Evolutionary conservation across 2,797 vertebrate genomes (phyloP), one percentile per base, ranked within the genome.

Genomic region (Aldrovandia affinis): DNA sequence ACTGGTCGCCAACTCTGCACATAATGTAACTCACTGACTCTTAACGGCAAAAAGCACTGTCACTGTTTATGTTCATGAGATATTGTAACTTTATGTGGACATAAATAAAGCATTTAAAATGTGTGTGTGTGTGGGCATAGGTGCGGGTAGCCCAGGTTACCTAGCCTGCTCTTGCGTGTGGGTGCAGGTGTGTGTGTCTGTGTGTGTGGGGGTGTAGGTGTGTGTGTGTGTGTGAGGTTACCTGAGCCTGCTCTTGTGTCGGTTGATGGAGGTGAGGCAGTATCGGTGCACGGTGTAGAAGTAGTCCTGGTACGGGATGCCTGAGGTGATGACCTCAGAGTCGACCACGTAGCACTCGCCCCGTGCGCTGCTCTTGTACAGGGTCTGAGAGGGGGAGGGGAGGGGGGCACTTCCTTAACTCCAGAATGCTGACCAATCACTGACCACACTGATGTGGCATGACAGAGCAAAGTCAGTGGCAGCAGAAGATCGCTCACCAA

Each of bases 261-360:
- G 96, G 91, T 91, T 96, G 83, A 97, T 90, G 82, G 96, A 94
- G 87, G 96, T 96, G 88, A 98, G 96, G 91, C 96, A 97, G 95
- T 97, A 98, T 92, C 97, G 95, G 91, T 98, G 97, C 83, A 95
- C 91, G 0, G 97, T 97, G 93, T 97, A 97, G 94, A 98, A 98
- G 90, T 98, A 98, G 91, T 98, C 97, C 92, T 98, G 97, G 93
- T 98, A 98, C 0, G 97, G 97, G 89, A 98, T 97, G 79, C 97
- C 97, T 4, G 97, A 97, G 0, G 97, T 98, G 91, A 97, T 95
- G 88, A 98, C 97, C 91, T 98, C 97, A 0, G 97, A 96, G 92
- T 98, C 97, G 82, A 98, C 95, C 85, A 97, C 96, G 0, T 93
- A 97, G 82, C 96, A 96, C 57, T 96, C 95, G 0, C 95, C 95